phyloP scores from a whole-genome alignment of 2,797 vertebrate genomes.

The Borostomias antarcticus region DNA sequence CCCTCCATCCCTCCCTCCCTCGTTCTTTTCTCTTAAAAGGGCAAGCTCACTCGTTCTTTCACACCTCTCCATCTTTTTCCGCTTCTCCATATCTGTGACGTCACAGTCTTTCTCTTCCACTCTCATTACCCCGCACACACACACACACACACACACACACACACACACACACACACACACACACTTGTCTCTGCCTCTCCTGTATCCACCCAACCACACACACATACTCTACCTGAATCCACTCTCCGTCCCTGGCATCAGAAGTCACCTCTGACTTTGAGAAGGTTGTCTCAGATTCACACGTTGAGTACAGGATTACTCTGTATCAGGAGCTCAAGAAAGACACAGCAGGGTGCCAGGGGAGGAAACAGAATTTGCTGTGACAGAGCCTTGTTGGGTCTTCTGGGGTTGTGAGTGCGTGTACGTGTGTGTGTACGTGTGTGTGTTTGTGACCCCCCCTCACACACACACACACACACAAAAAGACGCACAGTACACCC shows the following conservation, averaged over 20 bases:
- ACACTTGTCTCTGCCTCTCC: too few relatives aligned
- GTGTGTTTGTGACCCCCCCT: too few relatives aligned
- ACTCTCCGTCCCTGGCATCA: constrained; percentile 35
- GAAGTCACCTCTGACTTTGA: constrained; percentile 63
- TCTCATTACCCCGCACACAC: constrained; percentile 33
- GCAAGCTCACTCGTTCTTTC: not conserved
- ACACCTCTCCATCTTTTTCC: constrained; percentile 4
- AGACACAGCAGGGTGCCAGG: constrained; percentile 24
- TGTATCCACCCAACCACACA: too few relatives aligned
- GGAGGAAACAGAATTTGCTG: constrained; percentile 68
- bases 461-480: too few relatives aligned
- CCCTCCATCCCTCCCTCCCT: not conserved
- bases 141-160: constrained; percentile 3
- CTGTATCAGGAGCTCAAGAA: constrained; percentile 47
- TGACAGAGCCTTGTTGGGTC: constrained; percentile 52
- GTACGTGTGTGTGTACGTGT: too few relatives aligned
- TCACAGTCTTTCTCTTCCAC: constrained; percentile 2
- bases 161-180: constrained; percentile 16
- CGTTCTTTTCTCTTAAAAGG: too few relatives aligned
- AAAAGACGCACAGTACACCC: constrained; percentile 29
- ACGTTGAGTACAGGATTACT: too few relatives aligned
- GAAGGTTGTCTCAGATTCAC: constrained; percentile 72
- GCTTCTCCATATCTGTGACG: constrained; percentile 10
- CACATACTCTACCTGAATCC: not conserved
- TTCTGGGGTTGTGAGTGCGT: constrained; percentile 40